Conservation (phyloP, 2,888 invertebrate species). For the Drosophila borborema region DNA sequence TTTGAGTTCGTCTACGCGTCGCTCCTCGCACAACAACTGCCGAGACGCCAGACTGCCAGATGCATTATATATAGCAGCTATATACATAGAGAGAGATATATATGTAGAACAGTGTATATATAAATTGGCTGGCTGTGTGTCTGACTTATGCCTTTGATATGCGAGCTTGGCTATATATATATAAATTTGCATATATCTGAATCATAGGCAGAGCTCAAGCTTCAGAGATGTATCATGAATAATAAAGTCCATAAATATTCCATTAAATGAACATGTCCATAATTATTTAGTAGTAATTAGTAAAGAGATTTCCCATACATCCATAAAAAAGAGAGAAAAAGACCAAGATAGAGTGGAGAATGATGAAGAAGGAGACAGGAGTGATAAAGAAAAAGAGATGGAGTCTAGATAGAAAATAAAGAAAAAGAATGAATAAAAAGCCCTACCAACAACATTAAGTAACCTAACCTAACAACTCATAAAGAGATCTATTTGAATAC, state of each 20-base stretch:
- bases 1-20: constrained; percentile 45
- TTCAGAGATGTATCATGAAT: background rate
- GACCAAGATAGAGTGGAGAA: no score
- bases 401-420: no score
- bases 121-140: background rate
- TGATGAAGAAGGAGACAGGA: background rate
- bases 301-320: no score
- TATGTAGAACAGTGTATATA: background rate
- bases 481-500: no score
- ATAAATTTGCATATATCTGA: background rate
- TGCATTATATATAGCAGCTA: constrained; percentile 25
- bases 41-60: constrained; percentile 27
- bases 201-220: background rate
- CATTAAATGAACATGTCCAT: background rate
- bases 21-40: constrained; percentile 21
- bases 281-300: no score
- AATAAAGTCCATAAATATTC: background rate
- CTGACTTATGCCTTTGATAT: constrained; percentile 20
- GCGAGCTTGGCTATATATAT: background rate
- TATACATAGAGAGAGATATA: background rate
- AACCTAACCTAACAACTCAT: no score
- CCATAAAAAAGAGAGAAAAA: no score
- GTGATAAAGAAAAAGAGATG: background rate
- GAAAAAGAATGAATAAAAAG: no score
- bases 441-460: no score